Conservation (phyloP, 2,888 invertebrate species). For the Gerris lacustris region DNA sequence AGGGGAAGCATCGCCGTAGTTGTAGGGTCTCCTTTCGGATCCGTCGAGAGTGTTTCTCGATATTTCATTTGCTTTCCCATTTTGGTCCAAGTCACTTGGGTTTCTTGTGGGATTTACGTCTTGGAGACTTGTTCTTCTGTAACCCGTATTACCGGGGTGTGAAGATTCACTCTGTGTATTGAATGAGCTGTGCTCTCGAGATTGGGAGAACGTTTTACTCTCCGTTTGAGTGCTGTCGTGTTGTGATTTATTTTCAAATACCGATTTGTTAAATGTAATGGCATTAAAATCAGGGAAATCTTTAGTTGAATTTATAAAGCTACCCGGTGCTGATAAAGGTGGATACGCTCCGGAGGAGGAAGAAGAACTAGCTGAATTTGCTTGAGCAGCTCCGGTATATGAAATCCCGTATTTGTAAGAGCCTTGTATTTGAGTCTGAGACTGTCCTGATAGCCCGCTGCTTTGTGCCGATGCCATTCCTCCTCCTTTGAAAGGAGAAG, state of each 20-base stretch:
- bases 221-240: neutral
- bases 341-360: conserved; percentile 23
- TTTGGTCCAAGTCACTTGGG: neutral
- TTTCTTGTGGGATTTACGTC: neutral
- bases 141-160: neutral
- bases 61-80: neutral
- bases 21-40: neutral
- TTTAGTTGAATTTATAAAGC: conserved; percentile 18
- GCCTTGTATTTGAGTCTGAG: conserved; percentile 71
- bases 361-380: conserved; percentile 51
- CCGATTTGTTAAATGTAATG: neutral
- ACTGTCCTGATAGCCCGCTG: conserved; percentile 59
- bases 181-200: neutral
- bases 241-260: neutral
- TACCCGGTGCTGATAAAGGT: conserved; percentile 22
- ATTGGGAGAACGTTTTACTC: neutral
- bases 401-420: conserved; percentile 65
- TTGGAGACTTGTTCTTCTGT: neutral
- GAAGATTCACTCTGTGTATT: neutral
- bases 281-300: conserved; percentile 7
- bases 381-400: conserved; percentile 69
- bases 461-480: conserved; percentile 70
- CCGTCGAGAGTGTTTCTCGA: conserved; percentile 8
- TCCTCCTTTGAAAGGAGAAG: conserved; percentile 55
- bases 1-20: neutral